Base-by-base conservation (phyloP, 1,140 invertebrate genomes). In the Cotesia chilonis region DNA sequence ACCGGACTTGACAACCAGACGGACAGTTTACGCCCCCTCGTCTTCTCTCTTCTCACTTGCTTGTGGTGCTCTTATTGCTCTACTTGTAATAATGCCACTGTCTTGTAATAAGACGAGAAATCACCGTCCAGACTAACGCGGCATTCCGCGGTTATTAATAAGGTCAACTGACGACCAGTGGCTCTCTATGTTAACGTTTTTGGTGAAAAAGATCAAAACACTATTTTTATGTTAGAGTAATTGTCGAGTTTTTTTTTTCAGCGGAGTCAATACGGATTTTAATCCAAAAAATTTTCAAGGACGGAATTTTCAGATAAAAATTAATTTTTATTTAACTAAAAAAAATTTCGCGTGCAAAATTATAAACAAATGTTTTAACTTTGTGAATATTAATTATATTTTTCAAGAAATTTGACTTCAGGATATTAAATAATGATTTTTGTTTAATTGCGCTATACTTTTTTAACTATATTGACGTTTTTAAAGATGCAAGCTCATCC, bases 101-200 rank as follows among this genome's bases (percentile, higher is more conserved):
- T 4, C 38, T n/a, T 14, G 17, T 20, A 6, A 20, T 17, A 14
- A 14, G 36, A 71, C 63, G 63, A 63, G 68, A 66, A 67, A 74
- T 57, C 28, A 37, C 35, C 20, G 12, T 54, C 64, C 14, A 66
- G 70, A 72, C 64, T 67, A 68, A 68, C 59, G 75, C 72, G 70
- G 70, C 73, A 76, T 76, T 76, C 73, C 60, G 63, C 17, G 51
- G 61, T 74, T 74, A 73, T 74, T 74, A 76, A 76, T 72, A 74
- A 74, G 63, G 68, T 64, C 66, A 55, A 57, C 59, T 14, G 41
- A 66, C 68, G 65, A 61, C 35, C 71, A 73, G 63, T 68, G 71
- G 64, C 47, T 71, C 71, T 71, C 47, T 12, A 65, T 38, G 57
- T 51, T 47, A 59, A 59, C n/a, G 36, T 28, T 20, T 61, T 61